Conservation (phyloP, 2,797 vertebrate species). For the Podarcis siculus region DNA sequence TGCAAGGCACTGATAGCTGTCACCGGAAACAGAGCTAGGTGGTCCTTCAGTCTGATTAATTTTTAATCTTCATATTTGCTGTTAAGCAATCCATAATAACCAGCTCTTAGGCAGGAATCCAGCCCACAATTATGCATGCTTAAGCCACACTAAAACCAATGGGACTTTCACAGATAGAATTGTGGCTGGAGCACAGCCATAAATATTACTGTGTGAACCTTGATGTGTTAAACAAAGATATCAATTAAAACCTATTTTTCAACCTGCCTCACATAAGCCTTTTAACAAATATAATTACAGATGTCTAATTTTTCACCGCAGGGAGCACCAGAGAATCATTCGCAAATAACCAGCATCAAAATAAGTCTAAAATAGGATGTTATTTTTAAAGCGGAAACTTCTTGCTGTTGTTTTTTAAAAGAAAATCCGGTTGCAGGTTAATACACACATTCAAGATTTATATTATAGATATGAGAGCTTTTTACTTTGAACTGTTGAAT, state of each 20-base stretch:
- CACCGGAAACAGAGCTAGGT: too few species aligned
- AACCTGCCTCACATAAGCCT: conserved; percentile 21
- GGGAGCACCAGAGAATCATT: conserved; percentile 10
- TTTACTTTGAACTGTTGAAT: conserved; percentile 28
- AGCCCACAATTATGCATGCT: neutral
- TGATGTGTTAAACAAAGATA: conserved; percentile 15
- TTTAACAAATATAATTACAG: conserved; percentile 26
- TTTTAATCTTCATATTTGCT: neutral
- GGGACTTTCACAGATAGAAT: neutral
- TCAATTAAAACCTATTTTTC: conserved; percentile 28
- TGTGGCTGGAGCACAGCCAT: neutral
- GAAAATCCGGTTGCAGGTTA: conserved; percentile 2
- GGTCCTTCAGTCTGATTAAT: neutral
- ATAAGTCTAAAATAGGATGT: conserved; percentile 10
- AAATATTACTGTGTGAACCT: neutral
- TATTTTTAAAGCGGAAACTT: conserved; percentile 1
- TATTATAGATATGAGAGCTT: neutral
- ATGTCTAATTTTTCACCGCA: conserved; percentile 29
- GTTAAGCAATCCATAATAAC: neutral
- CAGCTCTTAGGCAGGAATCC: neutral
- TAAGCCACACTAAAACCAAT: neutral
- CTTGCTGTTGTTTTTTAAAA: neutral
- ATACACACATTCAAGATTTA: conserved; percentile 1
- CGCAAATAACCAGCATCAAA: conserved; percentile 14
- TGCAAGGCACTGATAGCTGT: too few species aligned